A percentile compares a stretch with the other conserved stretches of the same genome.
Conservation (phyloP, 2,888 invertebrate species). For the Tetragonisca angustula region DNA sequence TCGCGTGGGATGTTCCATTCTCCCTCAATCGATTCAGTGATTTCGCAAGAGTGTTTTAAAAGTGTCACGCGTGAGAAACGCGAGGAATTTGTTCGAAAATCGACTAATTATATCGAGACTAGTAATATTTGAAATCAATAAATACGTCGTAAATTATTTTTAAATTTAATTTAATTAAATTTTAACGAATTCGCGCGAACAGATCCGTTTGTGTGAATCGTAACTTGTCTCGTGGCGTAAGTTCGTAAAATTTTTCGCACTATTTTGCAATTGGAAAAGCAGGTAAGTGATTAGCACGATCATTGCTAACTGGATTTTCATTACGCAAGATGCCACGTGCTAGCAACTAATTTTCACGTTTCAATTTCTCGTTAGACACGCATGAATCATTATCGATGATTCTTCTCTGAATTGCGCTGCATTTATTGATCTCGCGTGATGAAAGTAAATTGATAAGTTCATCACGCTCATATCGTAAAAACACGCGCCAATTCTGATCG, state of each 20-base stretch:
- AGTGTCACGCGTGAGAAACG: not conserved
- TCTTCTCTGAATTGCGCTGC: too few species aligned
- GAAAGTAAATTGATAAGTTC: too few species aligned
- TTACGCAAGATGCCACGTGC: not conserved
- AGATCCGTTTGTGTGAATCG: not conserved
- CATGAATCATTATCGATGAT: too few species aligned
- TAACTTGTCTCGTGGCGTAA: not conserved
- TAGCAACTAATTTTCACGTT: not conserved
- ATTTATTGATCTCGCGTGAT: too few species aligned
- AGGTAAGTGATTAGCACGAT: not conserved
- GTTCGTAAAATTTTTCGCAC: not conserved
- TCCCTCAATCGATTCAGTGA: not conserved
- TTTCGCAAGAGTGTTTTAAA: not conserved
- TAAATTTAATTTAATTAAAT: not conserved
- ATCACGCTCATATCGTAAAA: too few species aligned
- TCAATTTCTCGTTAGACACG: too few species aligned
- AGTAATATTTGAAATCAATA: not conserved
- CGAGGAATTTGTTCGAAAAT: not conserved
- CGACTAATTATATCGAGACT: not conserved
- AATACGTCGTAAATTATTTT: not conserved
- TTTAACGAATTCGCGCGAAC: not conserved
- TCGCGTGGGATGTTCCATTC: not conserved
- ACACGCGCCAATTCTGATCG: too few species aligned
- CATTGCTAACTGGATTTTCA: not conserved
- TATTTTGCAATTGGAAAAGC: not conserved